Evolutionary conservation across 2,113 vertebrate species (phyloP).

Genomic region (Centrocercus urophasianus): DNA sequence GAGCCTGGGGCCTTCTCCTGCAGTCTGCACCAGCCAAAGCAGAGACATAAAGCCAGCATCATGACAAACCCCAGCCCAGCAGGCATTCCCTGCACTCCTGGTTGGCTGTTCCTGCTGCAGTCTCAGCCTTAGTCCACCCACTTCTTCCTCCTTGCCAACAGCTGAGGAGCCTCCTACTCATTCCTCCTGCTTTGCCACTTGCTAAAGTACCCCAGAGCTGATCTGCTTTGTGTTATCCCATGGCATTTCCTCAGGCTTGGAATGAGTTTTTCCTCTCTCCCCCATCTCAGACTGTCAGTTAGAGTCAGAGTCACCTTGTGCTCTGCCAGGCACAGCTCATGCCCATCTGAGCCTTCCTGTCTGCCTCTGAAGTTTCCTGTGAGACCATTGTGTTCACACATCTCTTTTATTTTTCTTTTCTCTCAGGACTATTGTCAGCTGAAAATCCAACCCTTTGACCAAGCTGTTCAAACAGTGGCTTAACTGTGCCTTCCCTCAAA

Average conservation of each 20-base stretch:
- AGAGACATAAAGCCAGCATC: background rate
- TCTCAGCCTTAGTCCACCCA: background rate
- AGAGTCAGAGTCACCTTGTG: slow-evolving; percentile 66
- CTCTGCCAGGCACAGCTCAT: slow-evolving; percentile 40
- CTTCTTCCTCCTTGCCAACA: background rate
- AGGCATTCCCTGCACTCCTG: background rate
- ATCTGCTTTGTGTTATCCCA: background rate
- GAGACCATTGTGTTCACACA: slow-evolving; percentile 58
- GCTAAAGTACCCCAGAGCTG: background rate
- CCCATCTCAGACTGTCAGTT: slow-evolving; percentile 51
- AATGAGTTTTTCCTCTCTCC: background rate
- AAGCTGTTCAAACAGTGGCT: slow-evolving; percentile 75
- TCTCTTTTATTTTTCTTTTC: slow-evolving; percentile 68
- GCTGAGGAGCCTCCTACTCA: background rate
- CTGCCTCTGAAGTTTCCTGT: slow-evolving; percentile 65
- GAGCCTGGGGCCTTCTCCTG: background rate
- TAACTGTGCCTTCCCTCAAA: slow-evolving; percentile 73
- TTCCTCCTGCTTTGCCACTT: background rate
- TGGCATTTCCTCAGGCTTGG: slow-evolving; percentile 32
- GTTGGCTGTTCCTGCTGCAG: background rate
- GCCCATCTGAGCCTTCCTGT: slow-evolving; percentile 49
- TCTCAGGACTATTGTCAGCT: slow-evolving; percentile 65
- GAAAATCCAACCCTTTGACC: slow-evolving; percentile 72
- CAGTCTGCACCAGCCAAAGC: background rate
- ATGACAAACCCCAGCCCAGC: background rate